phyloP scores from a whole-genome alignment of 2,888 invertebrate genomes.

The Spatulosminthurus flaviceps region DNA sequence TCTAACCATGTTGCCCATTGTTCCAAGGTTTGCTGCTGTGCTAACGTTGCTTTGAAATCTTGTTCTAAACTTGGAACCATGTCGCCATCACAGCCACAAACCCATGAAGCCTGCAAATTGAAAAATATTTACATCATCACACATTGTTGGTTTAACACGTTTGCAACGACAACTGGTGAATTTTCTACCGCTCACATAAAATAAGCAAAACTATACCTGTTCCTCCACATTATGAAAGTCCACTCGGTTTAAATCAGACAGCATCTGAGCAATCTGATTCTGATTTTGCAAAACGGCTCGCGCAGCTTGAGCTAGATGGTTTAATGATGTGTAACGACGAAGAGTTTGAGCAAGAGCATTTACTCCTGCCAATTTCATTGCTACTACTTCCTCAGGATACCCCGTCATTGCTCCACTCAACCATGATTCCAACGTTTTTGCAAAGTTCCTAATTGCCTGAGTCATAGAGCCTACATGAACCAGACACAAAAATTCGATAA shows the following conservation, averaged over 20 bases:
- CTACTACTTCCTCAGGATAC: constrained; percentile 71
- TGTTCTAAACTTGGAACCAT: constrained; percentile 83
- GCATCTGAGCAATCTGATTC: constrained; percentile 95
- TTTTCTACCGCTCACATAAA: background rate
- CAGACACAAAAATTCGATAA: constrained; percentile 39
- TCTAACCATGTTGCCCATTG: constrained; percentile 99
- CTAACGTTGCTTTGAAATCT: constrained; percentile 88
- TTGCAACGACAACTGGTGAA: no score
- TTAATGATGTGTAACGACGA: constrained; percentile 94
- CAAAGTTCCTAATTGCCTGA: constrained; percentile 90
- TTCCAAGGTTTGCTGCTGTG: constrained; percentile 91
- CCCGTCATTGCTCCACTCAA: constrained; percentile 82
- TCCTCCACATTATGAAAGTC: constrained; percentile 96
- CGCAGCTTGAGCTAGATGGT: constrained; percentile 95
- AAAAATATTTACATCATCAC: no score
- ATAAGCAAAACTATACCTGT: constrained; percentile 70
- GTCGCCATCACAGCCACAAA: constrained; percentile 91
- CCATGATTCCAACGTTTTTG: constrained; percentile 91
- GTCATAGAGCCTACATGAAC: constrained; percentile 76
- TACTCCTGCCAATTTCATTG: constrained; percentile 74
- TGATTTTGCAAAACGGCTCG: constrained; percentile 94
- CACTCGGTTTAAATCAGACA: constrained; percentile 93
- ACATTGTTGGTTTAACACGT: no score
- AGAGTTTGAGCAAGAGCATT: constrained; percentile 93
- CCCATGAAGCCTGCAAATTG: constrained; percentile 98